Conservation (phyloP, 92 coral and sea anemone genomes). For the Phymanthus crucifer region DNA sequence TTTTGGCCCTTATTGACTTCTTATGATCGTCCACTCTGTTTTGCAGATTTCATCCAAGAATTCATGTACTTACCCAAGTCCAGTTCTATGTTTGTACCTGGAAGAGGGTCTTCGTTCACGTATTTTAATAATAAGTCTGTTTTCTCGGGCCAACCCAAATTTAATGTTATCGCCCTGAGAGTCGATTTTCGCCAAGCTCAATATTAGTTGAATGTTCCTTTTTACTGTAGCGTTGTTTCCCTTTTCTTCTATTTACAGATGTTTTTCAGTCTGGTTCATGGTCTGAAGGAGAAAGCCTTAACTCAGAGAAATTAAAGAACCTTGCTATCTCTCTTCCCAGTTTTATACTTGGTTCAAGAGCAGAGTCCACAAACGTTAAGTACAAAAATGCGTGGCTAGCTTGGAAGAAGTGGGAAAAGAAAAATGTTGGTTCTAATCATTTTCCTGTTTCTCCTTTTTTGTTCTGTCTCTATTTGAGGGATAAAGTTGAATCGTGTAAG, state of each 20-base stretch:
- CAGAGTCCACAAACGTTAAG: conserved; percentile 48
- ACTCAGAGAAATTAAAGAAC: neutral
- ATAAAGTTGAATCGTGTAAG: conserved; percentile 29
- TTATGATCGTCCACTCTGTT: neutral
- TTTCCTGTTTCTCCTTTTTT: conserved; percentile 44
- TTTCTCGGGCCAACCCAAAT: conserved; percentile 41
- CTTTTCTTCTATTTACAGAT: no score
- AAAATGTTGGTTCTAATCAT: conserved; percentile 23
- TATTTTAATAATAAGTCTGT: conserved; percentile 28
- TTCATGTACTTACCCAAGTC: conserved; percentile 32
- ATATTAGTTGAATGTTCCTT: conserved; percentile 13
- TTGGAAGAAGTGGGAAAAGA: conserved; percentile 59
- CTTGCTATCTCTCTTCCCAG: conserved; percentile 40
- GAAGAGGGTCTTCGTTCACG: conserved; percentile 29
- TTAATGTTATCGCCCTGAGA: conserved; percentile 47
- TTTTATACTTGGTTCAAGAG: conserved; percentile 41
- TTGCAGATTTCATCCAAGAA: conserved; percentile 32
- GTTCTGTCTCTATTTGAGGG: conserved; percentile 30
- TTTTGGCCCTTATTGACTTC: conserved; percentile 52
- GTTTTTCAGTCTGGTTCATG: neutral
- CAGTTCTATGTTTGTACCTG: conserved; percentile 31
- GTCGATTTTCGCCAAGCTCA: conserved; percentile 18
- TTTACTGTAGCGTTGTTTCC: neutral
- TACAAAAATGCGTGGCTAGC: conserved; percentile 50
- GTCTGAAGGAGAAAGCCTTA: neutral